Percentiles rank a stretch among this genome's conserved stretches.
Conservation (phyloP, 2,797 vertebrate species). For the Sebastes minor region DNA sequence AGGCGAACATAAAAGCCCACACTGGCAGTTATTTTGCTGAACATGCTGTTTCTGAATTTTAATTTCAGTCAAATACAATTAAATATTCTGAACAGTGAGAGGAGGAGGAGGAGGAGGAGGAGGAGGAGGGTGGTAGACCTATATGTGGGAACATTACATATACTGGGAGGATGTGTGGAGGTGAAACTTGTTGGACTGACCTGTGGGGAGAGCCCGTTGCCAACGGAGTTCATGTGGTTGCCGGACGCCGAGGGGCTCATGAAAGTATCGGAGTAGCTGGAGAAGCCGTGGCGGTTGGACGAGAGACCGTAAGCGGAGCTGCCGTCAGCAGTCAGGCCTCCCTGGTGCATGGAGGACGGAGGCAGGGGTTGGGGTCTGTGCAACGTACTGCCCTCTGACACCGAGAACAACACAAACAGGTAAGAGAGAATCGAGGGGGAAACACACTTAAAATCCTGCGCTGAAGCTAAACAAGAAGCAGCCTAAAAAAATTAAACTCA, state of each 20-base stretch:
- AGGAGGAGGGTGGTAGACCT: slow-evolving; percentile 15
- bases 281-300: slow-evolving; percentile 93
- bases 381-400: slow-evolving; percentile 92
- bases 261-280: slow-evolving; percentile 98
- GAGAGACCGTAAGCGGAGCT: slow-evolving; percentile 92
- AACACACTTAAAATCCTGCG: background rate
- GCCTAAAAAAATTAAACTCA: background rate
- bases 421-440: slow-evolving; percentile 1
- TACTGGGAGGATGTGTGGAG: background rate
- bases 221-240: slow-evolving; percentile 98
- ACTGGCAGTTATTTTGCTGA: slow-evolving; percentile 73
- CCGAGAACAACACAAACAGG: slow-evolving; percentile 10
- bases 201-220: slow-evolving; percentile 98
- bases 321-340: slow-evolving; percentile 88
- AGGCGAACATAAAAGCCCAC: slow-evolving; percentile 76
- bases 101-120: slow-evolving; percentile 19
- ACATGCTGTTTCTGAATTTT: slow-evolving; percentile 74
- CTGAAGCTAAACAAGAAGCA: background rate
- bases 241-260: slow-evolving; percentile 93
- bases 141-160: background rate
- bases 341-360: slow-evolving; percentile 98
- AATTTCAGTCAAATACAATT: slow-evolving; percentile 75
- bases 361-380: slow-evolving; percentile 97
- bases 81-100: slow-evolving; percentile 51
- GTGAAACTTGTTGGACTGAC: slow-evolving; percentile 72